Evolutionary conservation across 2,113 vertebrate genomes (phyloP).

Genomic region (Orientallactaga bullata): DNA sequence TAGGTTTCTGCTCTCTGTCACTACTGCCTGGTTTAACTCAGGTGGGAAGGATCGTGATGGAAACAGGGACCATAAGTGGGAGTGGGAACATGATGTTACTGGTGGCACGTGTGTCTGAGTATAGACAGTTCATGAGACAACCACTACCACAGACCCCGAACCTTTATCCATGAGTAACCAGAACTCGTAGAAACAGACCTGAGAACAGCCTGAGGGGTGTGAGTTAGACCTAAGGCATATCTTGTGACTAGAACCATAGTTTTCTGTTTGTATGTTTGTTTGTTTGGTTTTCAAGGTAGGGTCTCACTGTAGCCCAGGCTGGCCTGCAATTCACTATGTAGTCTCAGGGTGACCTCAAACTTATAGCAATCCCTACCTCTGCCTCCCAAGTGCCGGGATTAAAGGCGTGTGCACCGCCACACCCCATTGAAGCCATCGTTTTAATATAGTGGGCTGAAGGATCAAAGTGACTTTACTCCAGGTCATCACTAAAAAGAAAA

Average conservation of each 20-base stretch:
- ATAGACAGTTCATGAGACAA: not conserved
- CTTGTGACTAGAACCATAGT: not conserved
- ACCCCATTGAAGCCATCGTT: no score
- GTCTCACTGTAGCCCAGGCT: no score
- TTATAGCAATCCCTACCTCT: no score
- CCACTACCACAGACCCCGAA: not conserved
- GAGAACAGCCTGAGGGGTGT: not conserved
- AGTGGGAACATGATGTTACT: not conserved
- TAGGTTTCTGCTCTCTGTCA: not conserved
- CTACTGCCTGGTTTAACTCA: not conserved
- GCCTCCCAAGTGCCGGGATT: no score
- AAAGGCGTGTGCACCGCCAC: no score
- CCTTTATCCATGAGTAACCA: not conserved
- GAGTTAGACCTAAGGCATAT: not conserved
- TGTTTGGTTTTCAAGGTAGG: no score
- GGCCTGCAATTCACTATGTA: no score
- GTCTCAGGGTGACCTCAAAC: no score
- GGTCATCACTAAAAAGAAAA: slow-evolving; percentile 14
- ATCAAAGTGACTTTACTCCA: not conserved
- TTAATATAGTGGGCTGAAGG: not conserved
- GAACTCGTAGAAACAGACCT: not conserved
- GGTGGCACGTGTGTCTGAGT: not conserved
- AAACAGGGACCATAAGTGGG: not conserved
- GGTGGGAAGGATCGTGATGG: not conserved
- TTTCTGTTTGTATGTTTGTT: no score